A percentile compares a stretch with the other conserved stretches of the same genome.
phyloP scores from a whole-genome alignment of 2,888 invertebrate species.

The Platycnemis pennipes region DNA sequence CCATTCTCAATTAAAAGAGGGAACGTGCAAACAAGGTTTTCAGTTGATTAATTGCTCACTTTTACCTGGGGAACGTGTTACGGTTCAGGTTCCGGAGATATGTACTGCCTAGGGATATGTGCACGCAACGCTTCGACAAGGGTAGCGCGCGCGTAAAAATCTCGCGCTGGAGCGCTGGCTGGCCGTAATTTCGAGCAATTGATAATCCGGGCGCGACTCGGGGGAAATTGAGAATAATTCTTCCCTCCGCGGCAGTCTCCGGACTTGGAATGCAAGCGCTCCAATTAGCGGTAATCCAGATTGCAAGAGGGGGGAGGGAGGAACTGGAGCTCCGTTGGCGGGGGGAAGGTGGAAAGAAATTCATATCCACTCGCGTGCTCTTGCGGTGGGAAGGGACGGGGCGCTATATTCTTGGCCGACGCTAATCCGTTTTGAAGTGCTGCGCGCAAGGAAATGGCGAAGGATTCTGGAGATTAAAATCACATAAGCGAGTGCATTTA shows the following conservation, averaged over 20 bases:
- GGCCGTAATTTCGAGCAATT: neutral
- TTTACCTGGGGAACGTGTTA: neutral
- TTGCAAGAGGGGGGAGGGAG: neutral
- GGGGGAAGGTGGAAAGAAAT: neutral
- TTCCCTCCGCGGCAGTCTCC: neutral
- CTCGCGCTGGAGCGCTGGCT: neutral
- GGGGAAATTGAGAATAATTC: conserved; percentile 14
- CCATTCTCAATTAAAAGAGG: no score
- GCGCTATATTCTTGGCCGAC: neutral
- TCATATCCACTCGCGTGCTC: neutral
- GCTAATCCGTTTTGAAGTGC: conserved; percentile 53
- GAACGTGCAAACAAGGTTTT: no score
- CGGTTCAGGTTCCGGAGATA: neutral
- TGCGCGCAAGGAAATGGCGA: conserved; percentile 20
- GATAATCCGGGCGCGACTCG: neutral
- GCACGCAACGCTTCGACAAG: neutral
- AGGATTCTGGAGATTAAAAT: conserved; percentile 63
- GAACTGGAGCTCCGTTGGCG: neutral
- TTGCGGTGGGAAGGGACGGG: neutral
- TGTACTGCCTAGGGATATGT: neutral
- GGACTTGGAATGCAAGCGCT: neutral
- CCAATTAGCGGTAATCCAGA: conserved; percentile 31
- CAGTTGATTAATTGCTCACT: neutral
- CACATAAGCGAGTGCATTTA: conserved; percentile 61
- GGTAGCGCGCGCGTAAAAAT: neutral